These are phyloP conservation scores for Notothenia coriiceps DNA, from an alignment of 2,113 vertebrate species.

Conservation along the genomic window DNA sequence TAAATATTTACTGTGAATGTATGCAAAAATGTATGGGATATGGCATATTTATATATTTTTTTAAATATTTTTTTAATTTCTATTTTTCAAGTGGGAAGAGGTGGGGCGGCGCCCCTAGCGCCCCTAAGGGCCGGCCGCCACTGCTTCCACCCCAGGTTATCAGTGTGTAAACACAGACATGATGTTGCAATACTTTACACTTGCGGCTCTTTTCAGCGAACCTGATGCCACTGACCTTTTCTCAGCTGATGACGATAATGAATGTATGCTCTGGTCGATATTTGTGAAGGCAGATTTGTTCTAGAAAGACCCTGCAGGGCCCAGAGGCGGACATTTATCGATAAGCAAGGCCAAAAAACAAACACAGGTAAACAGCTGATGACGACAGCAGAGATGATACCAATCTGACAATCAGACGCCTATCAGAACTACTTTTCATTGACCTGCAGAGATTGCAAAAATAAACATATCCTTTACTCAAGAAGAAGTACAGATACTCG, in stretches of 20 bases:
- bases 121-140: too few relatives aligned
- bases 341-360: conserved; percentile 52
- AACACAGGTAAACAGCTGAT: conserved; percentile 49
- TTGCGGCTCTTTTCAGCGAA: conserved; percentile 33
- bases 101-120: too few relatives aligned
- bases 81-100: too few relatives aligned
- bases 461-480: too few relatives aligned
- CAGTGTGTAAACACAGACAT: conserved; percentile 25
- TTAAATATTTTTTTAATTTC: too few relatives aligned
- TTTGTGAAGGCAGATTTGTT: conserved; percentile 60
- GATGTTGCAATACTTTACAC: conserved; percentile 20
- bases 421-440: neutral
- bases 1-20: too few relatives aligned
- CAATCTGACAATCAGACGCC: conserved; percentile 26
- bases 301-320: conserved; percentile 42
- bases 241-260: conserved; percentile 50
- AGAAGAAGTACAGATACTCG: too few relatives aligned
- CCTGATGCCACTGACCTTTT: conserved; percentile 70
- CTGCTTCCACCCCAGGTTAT: conserved; percentile 4
- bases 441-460: neutral
- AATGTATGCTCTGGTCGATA: conserved; percentile 64
- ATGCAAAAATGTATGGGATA: too few relatives aligned
- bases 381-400: conserved; percentile 45
- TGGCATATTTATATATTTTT: too few relatives aligned
- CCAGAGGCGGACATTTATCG: conserved; percentile 39